Evolutionary conservation across 2,797 vertebrate species (phyloP).

Genomic region (Sphaeramia orbicularis): DNA sequence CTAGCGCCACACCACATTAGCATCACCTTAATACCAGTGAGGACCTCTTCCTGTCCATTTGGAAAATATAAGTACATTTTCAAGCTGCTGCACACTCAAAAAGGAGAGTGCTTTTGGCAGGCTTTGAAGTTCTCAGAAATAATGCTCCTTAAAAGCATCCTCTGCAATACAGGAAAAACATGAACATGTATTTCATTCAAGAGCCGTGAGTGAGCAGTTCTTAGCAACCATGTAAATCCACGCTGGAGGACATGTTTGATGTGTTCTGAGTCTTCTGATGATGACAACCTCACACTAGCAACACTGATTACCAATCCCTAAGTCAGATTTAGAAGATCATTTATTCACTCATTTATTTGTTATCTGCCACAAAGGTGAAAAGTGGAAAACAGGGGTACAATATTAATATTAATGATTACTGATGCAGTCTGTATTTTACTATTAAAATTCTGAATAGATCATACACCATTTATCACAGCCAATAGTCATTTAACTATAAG

Average conservation of each 20-base stretch:
- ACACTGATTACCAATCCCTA: slow-evolving; percentile 17
- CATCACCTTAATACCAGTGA: slow-evolving; percentile 79
- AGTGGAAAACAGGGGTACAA: too few relatives aligned
- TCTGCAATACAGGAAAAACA: slow-evolving; percentile 72
- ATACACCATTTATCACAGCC: slow-evolving; percentile 13
- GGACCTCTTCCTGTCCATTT: slow-evolving; percentile 86
- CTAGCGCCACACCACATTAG: slow-evolving; percentile 76
- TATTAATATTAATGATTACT: neutral
- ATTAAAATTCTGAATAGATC: slow-evolving; percentile 9
- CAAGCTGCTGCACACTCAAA: slow-evolving; percentile 77
- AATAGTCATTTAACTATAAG: slow-evolving; percentile 7
- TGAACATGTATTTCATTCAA: slow-evolving; percentile 76
- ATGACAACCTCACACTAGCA: neutral
- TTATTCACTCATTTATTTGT: slow-evolving; percentile 2
- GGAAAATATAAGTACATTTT: slow-evolving; percentile 85
- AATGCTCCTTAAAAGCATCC: slow-evolving; percentile 87
- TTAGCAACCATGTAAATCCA: slow-evolving; percentile 71
- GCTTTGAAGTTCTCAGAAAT: slow-evolving; percentile 87
- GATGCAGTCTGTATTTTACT: neutral
- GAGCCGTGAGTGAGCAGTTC: slow-evolving; percentile 63
- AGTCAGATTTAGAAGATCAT: neutral
- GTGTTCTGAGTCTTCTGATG: slow-evolving; percentile 48
- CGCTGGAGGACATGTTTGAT: slow-evolving; percentile 67
- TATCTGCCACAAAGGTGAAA: neutral
- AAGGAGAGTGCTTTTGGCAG: slow-evolving; percentile 83